Percentiles rank a stretch among this genome's conserved stretches.
phyloP scores from a whole-genome alignment of 2,797 vertebrate genomes.

The Oophaga sylvatica region DNA sequence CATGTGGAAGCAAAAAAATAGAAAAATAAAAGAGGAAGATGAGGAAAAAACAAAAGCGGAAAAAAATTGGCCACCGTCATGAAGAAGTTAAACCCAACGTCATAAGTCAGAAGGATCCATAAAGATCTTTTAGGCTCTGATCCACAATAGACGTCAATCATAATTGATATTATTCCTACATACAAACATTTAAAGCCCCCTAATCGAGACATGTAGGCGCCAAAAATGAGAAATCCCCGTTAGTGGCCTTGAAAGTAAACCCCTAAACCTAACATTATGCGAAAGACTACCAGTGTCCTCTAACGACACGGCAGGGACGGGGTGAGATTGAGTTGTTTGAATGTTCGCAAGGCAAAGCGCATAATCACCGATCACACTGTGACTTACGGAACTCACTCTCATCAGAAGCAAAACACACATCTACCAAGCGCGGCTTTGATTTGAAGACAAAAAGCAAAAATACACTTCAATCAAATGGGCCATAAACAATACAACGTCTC shows the following conservation, averaged over 20 bases:
- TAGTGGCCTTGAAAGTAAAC: not conserved
- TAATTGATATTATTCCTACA: no score
- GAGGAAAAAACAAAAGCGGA: no score
- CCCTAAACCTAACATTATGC: conserved; percentile 10
- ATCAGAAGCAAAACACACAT: not conserved
- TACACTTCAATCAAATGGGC: conserved; percentile 55
- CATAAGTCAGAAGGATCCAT: no score
- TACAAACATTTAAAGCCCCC: no score
- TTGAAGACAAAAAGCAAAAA: conserved; percentile 41
- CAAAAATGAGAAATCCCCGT: no score
- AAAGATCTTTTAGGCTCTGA: no score
- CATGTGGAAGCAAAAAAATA: no score
- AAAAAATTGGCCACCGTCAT: no score
- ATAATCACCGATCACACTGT: not conserved
- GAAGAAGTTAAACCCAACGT: no score
- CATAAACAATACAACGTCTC: conserved; percentile 46
- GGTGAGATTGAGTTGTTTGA: not conserved
- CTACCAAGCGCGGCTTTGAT: conserved; percentile 16
- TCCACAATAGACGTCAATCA: no score
- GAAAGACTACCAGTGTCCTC: not conserved
- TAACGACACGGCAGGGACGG: conserved; percentile 10
- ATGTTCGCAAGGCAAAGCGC: not conserved
- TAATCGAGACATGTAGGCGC: no score
- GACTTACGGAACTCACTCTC: conserved; percentile 27
- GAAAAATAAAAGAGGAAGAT: no score